A percentile compares a stretch with the other conserved stretches of the same genome.
phyloP scores from a whole-genome alignment of 2,113 vertebrate species.

The Sapajus apella region DNA sequence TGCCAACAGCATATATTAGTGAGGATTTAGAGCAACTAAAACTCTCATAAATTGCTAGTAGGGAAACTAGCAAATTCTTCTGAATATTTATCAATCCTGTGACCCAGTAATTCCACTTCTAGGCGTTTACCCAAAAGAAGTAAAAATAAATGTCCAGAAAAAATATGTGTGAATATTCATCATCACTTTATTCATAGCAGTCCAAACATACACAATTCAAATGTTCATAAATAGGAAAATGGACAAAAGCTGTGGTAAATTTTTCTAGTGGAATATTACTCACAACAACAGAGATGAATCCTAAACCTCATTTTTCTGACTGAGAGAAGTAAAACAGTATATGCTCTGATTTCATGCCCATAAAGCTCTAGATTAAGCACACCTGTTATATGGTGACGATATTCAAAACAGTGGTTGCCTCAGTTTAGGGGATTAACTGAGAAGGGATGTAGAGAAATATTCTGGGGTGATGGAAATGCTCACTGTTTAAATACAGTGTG shows the following conservation, averaged over 20 bases:
- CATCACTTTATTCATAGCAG: background rate
- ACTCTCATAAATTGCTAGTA: background rate
- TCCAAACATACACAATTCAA: background rate
- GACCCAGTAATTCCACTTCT: background rate
- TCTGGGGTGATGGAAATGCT: background rate
- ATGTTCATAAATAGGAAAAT: background rate
- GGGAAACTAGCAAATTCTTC: background rate
- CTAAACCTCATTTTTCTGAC: conserved; percentile 20
- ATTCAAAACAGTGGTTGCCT: background rate
- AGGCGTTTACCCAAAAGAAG: background rate
- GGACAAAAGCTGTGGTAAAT: background rate
- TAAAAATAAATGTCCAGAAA: conserved; percentile 48
- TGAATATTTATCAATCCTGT: background rate
- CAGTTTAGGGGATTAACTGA: background rate
- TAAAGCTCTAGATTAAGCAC: background rate
- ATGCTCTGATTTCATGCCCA: background rate
- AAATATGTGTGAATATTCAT: background rate
- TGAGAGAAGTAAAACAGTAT: background rate
- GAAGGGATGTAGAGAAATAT: background rate
- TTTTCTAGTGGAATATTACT: background rate
- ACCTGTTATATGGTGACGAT: background rate
- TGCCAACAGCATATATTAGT: background rate
- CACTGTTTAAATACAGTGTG: background rate
- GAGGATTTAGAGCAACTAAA: conserved; percentile 29
- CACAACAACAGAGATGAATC: background rate